Conservation (phyloP, 2,888 invertebrate genomes). For the Diaperis boleti region DNA sequence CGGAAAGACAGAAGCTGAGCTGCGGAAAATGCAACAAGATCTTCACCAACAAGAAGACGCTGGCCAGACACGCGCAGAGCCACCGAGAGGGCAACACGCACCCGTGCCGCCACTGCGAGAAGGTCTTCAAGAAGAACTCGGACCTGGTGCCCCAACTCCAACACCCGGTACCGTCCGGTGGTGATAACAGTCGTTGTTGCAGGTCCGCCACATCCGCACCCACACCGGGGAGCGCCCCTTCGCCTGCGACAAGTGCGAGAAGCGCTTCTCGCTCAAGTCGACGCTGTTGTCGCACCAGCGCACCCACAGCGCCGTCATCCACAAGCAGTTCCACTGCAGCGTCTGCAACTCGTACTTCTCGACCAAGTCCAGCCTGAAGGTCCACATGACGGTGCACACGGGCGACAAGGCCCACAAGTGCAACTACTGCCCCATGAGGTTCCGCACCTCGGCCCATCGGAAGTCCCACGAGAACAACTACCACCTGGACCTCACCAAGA, state of each 20-base stretch:
- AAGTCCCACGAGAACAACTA: conserved; percentile 73
- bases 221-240: conserved; percentile 80
- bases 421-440: conserved; percentile 72
- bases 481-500: conserved; percentile 45
- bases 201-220: conserved; percentile 73
- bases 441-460: conserved; percentile 76
- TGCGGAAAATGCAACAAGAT: conserved; percentile 27
- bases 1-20: conserved; percentile 15
- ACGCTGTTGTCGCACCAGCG: conserved; percentile 74
- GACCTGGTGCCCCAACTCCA: no score
- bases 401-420: conserved; percentile 61
- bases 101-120: conserved; percentile 70
- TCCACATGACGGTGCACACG: conserved; percentile 77
- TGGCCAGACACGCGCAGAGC: conserved; percentile 17
- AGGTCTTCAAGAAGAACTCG: conserved; percentile 77
- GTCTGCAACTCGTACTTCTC: conserved; percentile 74
- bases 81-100: conserved; percentile 11
- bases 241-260: conserved; percentile 69
- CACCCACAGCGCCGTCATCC: conserved; percentile 69
- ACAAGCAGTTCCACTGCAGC: conserved; percentile 72
- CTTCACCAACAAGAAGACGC: conserved; percentile 19
- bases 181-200: conserved; percentile 44
- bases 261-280: conserved; percentile 75
- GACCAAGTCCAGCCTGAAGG: conserved; percentile 75
- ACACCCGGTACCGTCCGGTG: no score